Evolutionary conservation across 1,140 invertebrate genomes (phyloP).

Genomic region (Drosophila navojoa): DNA sequence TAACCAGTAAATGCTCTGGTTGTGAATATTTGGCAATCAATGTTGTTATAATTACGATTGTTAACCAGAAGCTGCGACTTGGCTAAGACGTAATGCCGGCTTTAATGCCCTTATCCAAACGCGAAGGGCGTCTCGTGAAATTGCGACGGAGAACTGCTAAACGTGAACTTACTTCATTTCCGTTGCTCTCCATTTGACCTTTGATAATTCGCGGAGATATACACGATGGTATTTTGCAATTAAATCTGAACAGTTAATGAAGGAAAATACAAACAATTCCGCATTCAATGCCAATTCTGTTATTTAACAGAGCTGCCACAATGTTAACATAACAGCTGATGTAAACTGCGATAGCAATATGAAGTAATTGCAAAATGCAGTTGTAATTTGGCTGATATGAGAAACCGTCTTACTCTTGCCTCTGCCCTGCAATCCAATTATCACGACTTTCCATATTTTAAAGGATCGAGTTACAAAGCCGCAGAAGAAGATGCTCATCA

Average conservation of each 20-base stretch:
- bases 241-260: no score
- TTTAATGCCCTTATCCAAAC: background rate
- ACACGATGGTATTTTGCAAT: background rate
- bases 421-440: background rate
- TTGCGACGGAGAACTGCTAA: background rate
- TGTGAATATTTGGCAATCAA: constrained; percentile 6
- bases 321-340: constrained; percentile 14
- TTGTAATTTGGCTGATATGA: no score
- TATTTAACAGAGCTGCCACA: constrained; percentile 21
- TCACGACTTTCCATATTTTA: background rate
- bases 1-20: constrained; percentile 10
- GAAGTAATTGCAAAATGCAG: background rate
- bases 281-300: background rate
- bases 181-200: background rate
- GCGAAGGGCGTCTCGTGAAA: background rate
- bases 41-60: background rate
- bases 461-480: constrained; percentile 83
- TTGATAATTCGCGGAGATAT: background rate
- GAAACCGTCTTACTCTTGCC: no score
- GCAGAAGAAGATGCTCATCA: constrained; percentile 82
- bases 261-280: background rate
- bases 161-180: background rate
- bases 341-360: background rate
- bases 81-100: constrained; percentile 10
- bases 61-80: background rate